Percentiles rank a stretch among this genome's conserved stretches.
Conservation (phyloP, 2,113 vertebrate species). For the Deroptyus accipitrinus region DNA sequence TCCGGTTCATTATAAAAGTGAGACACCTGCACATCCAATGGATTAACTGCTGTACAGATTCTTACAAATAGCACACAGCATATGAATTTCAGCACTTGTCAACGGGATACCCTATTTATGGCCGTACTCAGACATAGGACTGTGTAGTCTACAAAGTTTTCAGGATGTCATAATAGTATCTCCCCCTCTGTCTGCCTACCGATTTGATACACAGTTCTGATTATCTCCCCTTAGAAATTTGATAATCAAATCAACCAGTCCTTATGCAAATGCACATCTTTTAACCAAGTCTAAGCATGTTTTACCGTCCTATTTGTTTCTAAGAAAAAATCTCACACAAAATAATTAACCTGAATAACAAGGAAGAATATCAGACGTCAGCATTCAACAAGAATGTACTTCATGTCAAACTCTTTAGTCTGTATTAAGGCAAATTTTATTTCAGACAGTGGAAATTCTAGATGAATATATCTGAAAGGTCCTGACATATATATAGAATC, state of each 20-base stretch:
- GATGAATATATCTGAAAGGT: neutral
- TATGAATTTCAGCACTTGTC: neutral
- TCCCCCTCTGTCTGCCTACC: neutral
- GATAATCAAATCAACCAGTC: constrained; percentile 1
- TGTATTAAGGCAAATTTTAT: neutral
- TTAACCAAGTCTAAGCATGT: neutral
- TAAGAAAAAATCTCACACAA: neutral
- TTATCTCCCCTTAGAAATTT: neutral
- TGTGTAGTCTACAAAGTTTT: neutral
- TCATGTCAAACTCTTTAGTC: neutral
- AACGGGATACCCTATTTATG: fast-evolving
- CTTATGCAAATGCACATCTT: neutral
- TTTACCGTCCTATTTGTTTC: neutral
- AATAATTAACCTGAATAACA: neutral
- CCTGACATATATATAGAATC: neutral
- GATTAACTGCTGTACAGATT: neutral
- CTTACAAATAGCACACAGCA: neutral
- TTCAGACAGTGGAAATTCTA: neutral
- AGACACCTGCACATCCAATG: neutral
- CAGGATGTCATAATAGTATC: neutral
- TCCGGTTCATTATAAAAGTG: neutral
- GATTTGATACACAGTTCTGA: neutral
- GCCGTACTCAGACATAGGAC: neutral
- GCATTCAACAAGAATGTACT: neutral
- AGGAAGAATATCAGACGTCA: neutral